Conservation (phyloP, 2,113 vertebrate species). For the Thinocorus orbignyianus region DNA sequence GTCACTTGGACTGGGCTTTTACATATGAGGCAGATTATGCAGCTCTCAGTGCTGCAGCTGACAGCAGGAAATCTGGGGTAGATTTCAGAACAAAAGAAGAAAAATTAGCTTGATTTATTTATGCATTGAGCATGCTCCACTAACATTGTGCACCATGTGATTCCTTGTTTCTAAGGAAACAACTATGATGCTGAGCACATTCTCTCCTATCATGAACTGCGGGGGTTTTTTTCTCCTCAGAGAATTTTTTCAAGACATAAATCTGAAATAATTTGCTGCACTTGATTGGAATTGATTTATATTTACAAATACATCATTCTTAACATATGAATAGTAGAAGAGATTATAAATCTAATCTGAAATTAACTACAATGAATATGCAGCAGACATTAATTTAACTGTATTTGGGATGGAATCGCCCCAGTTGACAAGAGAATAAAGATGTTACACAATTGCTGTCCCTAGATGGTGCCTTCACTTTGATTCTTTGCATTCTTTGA, state of each 20-base stretch:
- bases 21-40: conserved; percentile 63
- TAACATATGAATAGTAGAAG: not conserved
- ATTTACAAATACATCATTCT: not conserved
- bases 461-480: not conserved
- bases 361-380: not conserved
- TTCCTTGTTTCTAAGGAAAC: conserved; percentile 71
- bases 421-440: not conserved
- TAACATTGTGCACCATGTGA: conserved; percentile 48
- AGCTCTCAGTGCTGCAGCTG: conserved; percentile 69
- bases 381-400: not conserved
- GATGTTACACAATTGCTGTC: not conserved
- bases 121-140: conserved; percentile 74
- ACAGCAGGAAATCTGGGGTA: conserved; percentile 72
- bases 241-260: not conserved
- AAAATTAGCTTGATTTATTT: conserved; percentile 74
- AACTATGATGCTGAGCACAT: conserved; percentile 34
- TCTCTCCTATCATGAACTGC: not conserved
- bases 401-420: not conserved
- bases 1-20: conserved; percentile 25
- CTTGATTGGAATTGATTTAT: not conserved
- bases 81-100: conserved; percentile 70
- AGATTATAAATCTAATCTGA: not conserved
- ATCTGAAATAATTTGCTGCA: not conserved
- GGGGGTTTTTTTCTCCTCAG: not conserved
- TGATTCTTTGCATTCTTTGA: not conserved